Base-by-base conservation (phyloP, 2,113 vertebrate species). In the Trichechus manatus region DNA sequence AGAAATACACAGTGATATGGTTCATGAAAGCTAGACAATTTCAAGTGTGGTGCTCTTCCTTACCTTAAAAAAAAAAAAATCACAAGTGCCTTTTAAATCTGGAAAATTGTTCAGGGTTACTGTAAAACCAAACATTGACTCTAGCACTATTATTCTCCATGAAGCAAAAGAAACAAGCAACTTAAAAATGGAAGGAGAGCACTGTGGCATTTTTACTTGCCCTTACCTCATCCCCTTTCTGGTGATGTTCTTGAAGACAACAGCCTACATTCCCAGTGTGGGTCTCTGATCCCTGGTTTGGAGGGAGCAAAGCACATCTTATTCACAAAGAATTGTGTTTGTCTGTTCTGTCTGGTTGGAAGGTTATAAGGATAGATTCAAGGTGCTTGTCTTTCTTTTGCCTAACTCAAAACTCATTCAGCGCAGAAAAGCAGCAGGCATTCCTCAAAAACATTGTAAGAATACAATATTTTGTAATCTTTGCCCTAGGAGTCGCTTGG, bases 71-170 rank as follows among this genome's bases (percentile, higher is more conserved):
- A n/a, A 53, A 84, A 53, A 20, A 77, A 74, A 61, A 23, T 20
- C 36, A 61, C 63, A 39, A 87, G 20, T n/a, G n/a, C n/a, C n/a
- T 87, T 92, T 96, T 74, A 97, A 97, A 94, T 89, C 64, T 53
- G 56, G 84, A 89, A 97, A 89, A 86, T 9, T 63, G 42, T 8
- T 33, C 63, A 75, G 75, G 5, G 2, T 47, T 87, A 83, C 81
- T 79, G 29, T 64, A 53, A 90, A 63, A 83, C 3, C 31, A 82
- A 75, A 79, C n/a, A 31, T 2, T 9, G 13, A 36, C 14, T 93
- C 29, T 6, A 82, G 31, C 42, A 42, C n/a, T 27, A 23, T 42
- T 70, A 79, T 64, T 79, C 81, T 79, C 63, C 56, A 59, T 29
- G 10, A 96, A 87, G 31, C 6, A 61, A 80, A 19, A 70, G 66